Percentiles rank a stretch among this genome's conserved stretches.
Conservation (phyloP, 2,888 invertebrate genomes). For the Drosophila kambysellisi region DNA sequence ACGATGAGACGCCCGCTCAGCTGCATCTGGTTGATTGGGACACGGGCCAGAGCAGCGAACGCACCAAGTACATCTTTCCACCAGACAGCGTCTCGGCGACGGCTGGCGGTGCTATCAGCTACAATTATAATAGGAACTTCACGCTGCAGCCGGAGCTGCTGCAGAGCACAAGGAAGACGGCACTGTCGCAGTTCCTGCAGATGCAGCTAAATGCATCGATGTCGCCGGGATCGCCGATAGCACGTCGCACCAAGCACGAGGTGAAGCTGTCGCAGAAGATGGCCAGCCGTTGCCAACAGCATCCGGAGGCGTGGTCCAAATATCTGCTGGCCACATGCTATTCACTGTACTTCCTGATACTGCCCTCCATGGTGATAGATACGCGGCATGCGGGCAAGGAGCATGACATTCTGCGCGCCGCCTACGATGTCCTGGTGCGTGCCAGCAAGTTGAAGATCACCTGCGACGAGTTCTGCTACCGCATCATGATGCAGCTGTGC, state of each 20-base stretch:
- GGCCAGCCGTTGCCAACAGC: conserved; percentile 87
- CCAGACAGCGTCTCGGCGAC: conserved; percentile 89
- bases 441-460: conserved; percentile 94
- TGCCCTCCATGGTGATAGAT: conserved; percentile 93
- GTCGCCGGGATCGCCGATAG: conserved; percentile 94
- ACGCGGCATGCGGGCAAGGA: conserved; percentile 90
- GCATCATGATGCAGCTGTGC: conserved; percentile 99
- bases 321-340: conserved; percentile 95
- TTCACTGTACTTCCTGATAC: conserved; percentile 97
- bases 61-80: conserved; percentile 97
- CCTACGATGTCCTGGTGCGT: conserved; percentile 94
- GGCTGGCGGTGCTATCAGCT: conserved; percentile 82
- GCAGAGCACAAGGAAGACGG: conserved; percentile 79
- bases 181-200: conserved; percentile 80
- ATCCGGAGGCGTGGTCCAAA: conserved; percentile 96
- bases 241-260: conserved; percentile 97
- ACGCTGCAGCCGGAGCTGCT: conserved; percentile 88
- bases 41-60: conserved; percentile 91
- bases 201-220: conserved; percentile 84
- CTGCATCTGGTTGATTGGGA: conserved; percentile 93
- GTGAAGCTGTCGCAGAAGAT: conserved; percentile 94
- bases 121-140: conserved; percentile 87
- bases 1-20: conserved; percentile 86
- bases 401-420: conserved; percentile 90
- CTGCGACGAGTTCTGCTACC: conserved; percentile 98